These are phyloP conservation scores for Pangasius larnaudii DNA, from an alignment of 2,797 vertebrate species.

Conservation along the genomic window DNA sequence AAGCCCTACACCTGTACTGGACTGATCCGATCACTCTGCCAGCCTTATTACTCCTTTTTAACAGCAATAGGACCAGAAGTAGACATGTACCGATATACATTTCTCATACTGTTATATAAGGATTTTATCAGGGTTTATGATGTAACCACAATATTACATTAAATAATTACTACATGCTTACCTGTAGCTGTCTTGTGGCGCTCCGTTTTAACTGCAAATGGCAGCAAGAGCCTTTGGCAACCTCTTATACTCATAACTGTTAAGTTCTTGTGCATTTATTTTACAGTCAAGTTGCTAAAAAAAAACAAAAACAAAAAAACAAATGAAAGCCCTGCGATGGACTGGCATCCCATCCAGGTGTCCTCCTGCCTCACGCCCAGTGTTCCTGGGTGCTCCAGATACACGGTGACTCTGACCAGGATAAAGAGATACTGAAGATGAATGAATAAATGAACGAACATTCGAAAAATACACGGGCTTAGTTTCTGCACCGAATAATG, in stretches of 20 bases:
- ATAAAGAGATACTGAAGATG: background rate
- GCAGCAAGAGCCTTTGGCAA: background rate
- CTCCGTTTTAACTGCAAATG: background rate
- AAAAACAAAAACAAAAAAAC: background rate
- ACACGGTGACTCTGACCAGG: background rate
- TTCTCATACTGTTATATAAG: conserved; percentile 2
- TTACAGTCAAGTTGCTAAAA: background rate
- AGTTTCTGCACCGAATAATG: background rate
- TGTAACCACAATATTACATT: background rate
- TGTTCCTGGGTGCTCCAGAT: background rate
- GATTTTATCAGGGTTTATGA: background rate
- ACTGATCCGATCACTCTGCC: conserved; percentile 36
- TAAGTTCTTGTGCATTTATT: background rate
- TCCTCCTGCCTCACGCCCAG: background rate
- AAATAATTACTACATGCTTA: background rate
- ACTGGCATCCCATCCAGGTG: background rate
- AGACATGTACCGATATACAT: conserved; percentile 45
- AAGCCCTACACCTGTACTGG: conserved; percentile 29
- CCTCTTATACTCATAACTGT: background rate
- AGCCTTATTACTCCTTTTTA: conserved; percentile 16
- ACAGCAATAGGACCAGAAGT: conserved; percentile 52
- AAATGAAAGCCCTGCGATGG: background rate
- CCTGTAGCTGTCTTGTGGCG: background rate
- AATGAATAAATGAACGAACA: background rate
- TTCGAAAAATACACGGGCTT: background rate